Evolutionary conservation across 2,113 vertebrate species (phyloP).

Genomic region (Zapus hudsonius): DNA sequence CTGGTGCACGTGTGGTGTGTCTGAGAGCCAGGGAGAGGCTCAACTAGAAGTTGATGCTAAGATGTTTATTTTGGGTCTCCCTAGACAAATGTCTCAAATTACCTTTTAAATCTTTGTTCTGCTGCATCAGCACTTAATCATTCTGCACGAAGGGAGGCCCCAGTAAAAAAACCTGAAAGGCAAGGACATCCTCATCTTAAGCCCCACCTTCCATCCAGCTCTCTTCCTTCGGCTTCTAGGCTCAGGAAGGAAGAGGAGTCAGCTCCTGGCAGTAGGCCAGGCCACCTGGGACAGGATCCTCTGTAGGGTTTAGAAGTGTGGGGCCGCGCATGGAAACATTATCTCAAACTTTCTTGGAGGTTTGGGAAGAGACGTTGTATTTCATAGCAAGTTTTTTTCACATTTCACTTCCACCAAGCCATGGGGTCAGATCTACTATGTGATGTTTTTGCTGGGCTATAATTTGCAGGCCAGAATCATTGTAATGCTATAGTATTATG

Average conservation of each 20-base stretch:
- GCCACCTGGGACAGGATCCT: constrained; percentile 56
- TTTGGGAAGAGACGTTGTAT: constrained; percentile 54
- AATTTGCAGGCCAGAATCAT: constrained; percentile 80
- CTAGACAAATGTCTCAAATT: constrained; percentile 66
- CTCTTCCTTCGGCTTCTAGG: constrained; percentile 40
- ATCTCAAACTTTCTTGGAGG: constrained; percentile 59
- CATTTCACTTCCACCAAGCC: constrained; percentile 62
- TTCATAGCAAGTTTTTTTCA: constrained; percentile 68
- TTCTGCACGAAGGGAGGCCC: background rate
- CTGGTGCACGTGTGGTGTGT: background rate
- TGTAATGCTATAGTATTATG: constrained; percentile 79
- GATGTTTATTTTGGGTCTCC: constrained; percentile 63
- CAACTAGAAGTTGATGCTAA: constrained; percentile 50
- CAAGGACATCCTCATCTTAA: constrained; percentile 43
- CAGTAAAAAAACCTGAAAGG: constrained; percentile 58
- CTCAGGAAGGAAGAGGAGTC: constrained; percentile 18
- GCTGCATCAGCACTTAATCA: constrained; percentile 62
- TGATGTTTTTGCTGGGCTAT: constrained; percentile 71
- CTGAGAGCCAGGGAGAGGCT: background rate
- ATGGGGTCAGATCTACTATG: constrained; percentile 61
- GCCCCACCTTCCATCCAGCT: constrained; percentile 33
- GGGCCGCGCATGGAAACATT: constrained; percentile 44
- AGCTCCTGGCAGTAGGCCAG: constrained; percentile 52
- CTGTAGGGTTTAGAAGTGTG: constrained; percentile 36
- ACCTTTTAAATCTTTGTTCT: constrained; percentile 59